Evolutionary conservation across 2,113 vertebrate genomes (phyloP).

Genomic region (Orcinus orca): DNA sequence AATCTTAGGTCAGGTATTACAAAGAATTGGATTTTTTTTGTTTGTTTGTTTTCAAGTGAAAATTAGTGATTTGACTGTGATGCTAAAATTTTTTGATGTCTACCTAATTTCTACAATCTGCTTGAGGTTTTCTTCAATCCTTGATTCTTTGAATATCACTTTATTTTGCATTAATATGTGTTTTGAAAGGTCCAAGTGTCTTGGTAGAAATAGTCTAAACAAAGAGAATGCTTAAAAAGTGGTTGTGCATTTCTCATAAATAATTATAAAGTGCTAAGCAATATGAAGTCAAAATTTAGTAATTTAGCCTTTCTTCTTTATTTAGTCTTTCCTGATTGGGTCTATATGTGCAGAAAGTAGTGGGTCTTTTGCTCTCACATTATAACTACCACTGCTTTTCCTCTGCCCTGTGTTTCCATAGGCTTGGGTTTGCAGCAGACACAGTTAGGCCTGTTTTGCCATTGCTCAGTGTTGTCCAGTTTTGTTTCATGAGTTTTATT

Average conservation of each 20-base stretch:
- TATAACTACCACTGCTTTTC: not conserved
- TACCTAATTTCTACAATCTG: not conserved
- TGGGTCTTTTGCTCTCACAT: not conserved
- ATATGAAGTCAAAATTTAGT: not conserved
- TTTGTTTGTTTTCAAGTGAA: not conserved
- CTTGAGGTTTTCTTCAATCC: not conserved
- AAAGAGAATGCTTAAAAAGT: not conserved
- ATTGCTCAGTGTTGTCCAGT: not conserved
- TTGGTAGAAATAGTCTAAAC: not conserved
- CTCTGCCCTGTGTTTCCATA: not conserved
- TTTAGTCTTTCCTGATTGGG: not conserved
- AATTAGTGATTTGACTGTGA: not conserved
- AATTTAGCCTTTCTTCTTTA: not conserved
- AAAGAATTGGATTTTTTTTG: not conserved
- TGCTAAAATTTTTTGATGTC: not conserved
- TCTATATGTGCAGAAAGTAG: not conserved
- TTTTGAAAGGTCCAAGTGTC: not conserved
- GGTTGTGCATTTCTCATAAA: not conserved
- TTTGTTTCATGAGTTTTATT: constrained; percentile 17
- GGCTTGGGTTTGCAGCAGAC: not conserved
- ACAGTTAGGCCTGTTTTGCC: not conserved
- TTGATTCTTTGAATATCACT: not conserved
- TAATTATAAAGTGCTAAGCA: not conserved
- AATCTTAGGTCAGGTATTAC: not conserved
- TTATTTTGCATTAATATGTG: not conserved